Evolutionary conservation across 2,113 vertebrate species (phyloP), one percentile per base, ranked within the genome.

Genomic region (Suncus etruscus): DNA sequence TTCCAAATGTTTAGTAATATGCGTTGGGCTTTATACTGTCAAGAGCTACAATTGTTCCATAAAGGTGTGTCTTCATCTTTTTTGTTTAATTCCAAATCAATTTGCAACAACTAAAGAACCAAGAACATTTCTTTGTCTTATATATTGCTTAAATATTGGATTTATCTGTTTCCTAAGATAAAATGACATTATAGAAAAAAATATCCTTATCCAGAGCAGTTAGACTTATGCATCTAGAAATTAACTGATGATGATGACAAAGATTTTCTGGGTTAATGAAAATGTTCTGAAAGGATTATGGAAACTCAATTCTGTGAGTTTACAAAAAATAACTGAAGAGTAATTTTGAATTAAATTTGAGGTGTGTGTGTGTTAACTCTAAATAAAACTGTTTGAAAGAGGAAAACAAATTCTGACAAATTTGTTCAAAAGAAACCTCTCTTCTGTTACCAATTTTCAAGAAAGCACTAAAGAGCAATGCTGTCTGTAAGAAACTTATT

Each of bases 1-100:
- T 85, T 93, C 94, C 92, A 96, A 95, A 66, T 79, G 73, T 95
- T 93, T 96, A 75, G 91, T 83, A 95, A 93, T 85, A 94, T 81
- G 39, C 82, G 79, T 86, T 75, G 91, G 95, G 91, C 74, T 75
- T 91, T 94, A 74, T 91, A 82, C 70, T 95, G 89, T 92, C 92
- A 91, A 92, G 87, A 94, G 90, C 85, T 83, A 74, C 45, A 29
- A 50, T 11, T 48, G 11, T 31, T 96, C 85, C 86, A 95, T 87
- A 85, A 96, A 89, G 47, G 95, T 50, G 77, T 89, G 90, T 61
- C 75, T 94, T 20, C 32, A 75, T 87, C n/a, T n/a, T 90, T 91
- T 77, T 66, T 94, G 3, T 95, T 87, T 87, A 91, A 95, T 95
- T 95, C 91, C 89, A 83, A 70, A 95, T 89, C 83, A 87, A 66